Conservation (phyloP, 1,140 invertebrate species). For the Drosophila santomea region DNA sequence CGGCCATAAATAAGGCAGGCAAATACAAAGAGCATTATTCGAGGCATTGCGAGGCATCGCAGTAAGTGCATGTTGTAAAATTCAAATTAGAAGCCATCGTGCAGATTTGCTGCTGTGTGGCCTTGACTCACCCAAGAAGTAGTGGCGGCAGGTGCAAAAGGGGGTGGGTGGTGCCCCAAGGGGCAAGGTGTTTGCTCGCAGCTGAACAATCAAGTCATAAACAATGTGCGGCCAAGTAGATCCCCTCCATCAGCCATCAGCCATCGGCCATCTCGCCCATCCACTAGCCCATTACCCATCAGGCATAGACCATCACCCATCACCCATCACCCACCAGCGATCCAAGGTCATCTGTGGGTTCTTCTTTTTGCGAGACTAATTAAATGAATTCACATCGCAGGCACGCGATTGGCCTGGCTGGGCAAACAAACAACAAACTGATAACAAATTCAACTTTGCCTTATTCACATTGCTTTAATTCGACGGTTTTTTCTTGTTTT, state of each 20-base stretch:
- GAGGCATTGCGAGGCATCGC: constrained; percentile 55
- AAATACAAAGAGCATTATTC: constrained; percentile 48
- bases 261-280: constrained; percentile 23
- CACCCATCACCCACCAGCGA: constrained; percentile 26
- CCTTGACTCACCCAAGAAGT: constrained; percentile 67
- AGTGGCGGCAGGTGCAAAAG: neutral
- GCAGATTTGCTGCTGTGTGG: constrained; percentile 31
- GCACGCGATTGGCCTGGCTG: constrained; percentile 69
- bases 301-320: neutral
- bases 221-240: constrained; percentile 76
- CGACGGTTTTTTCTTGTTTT: neutral
- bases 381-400: constrained; percentile 75
- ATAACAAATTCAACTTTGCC: constrained; percentile 62
- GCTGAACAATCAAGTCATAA: constrained; percentile 76
- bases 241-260: constrained; percentile 37
- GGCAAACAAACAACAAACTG: constrained; percentile 67
- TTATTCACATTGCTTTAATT: constrained; percentile 25
- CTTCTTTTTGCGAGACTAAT: constrained; percentile 58
- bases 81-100: constrained; percentile 77
- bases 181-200: constrained; percentile 33
- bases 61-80: constrained; percentile 70
- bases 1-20: constrained; percentile 72
- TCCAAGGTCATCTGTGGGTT: constrained; percentile 49
- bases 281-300: constrained; percentile 20
- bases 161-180: neutral